Conservation (phyloP, 1,140 invertebrate genomes). For the Lithobius niger region DNA sequence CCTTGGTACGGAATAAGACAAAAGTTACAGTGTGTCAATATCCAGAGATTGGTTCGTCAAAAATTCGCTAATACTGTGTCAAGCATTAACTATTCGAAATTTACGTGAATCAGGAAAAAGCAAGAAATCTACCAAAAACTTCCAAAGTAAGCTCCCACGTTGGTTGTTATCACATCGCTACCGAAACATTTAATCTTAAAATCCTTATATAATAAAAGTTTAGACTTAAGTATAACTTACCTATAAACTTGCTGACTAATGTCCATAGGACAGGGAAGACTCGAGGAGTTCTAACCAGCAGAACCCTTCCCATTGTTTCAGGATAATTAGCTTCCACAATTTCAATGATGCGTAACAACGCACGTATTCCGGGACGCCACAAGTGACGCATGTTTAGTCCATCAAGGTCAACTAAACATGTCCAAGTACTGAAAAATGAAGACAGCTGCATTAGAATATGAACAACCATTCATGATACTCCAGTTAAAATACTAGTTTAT, state of each 20-base stretch:
- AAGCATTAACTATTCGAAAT: too few species aligned
- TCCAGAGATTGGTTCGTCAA: too few species aligned
- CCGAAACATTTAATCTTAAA: too few species aligned
- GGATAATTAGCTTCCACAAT: constrained; percentile 92
- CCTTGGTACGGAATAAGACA: too few species aligned
- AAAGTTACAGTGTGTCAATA: too few species aligned
- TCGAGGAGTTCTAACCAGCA: constrained; percentile 74
- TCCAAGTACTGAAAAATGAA: constrained; percentile 53
- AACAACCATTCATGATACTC: not conserved
- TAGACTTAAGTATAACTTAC: constrained; percentile 26
- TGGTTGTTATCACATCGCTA: too few species aligned
- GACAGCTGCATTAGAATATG: not conserved
- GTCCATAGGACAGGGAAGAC: constrained; percentile 97
- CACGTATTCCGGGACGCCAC: constrained; percentile 78
- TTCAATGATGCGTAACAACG: constrained; percentile 83
- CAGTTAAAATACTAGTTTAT: constrained; percentile 1
- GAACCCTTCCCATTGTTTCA: constrained; percentile 80
- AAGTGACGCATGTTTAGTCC: constrained; percentile 90
- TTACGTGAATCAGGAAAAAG: too few species aligned
- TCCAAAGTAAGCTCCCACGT: too few species aligned
- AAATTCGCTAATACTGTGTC: too few species aligned
- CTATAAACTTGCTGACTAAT: constrained; percentile 87
- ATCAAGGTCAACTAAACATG: constrained; percentile 80
- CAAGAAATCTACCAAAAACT: too few species aligned
- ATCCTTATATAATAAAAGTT: too few species aligned